A percentile compares a stretch with the other conserved stretches of the same genome.
Evolutionary conservation across 1,140 invertebrate genomes (phyloP).

Genomic region (Coenobita brevimanus): DNA sequence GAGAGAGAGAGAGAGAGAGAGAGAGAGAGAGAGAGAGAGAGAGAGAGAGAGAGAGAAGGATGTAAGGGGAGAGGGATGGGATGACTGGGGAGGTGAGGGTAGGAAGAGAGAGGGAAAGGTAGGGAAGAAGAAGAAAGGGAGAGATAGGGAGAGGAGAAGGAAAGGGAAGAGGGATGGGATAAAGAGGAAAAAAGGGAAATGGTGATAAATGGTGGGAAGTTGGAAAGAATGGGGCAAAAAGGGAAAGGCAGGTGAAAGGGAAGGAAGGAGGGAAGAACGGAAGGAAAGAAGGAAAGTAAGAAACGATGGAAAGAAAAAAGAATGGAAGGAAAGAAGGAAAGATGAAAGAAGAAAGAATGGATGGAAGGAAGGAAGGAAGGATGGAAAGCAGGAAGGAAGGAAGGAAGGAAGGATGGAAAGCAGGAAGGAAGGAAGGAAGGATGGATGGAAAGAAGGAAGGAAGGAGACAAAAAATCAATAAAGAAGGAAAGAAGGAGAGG

Average conservation of each 20-base stretch:
- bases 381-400: not conserved
- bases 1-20: not conserved
- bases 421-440: not conserved
- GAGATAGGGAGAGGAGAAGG: not conserved
- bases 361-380: not conserved
- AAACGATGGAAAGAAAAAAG: not conserved
- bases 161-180: not conserved
- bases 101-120: not conserved
- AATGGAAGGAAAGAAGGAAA: not conserved
- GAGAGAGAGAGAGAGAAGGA: not conserved
- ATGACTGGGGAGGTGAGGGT: not conserved
- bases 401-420: not conserved
- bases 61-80: not conserved
- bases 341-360: not conserved
- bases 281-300: not conserved
- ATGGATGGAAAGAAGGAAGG: not conserved
- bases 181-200: slow-evolving; percentile 9
- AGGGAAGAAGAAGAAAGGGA: not conserved
- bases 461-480: not conserved
- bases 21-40: not conserved
- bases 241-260: not conserved
- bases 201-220: not conserved
- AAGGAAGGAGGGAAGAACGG: not conserved
- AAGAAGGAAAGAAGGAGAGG: not conserved
- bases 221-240: not conserved